Evolutionary conservation across 2,797 vertebrate species (phyloP), one percentile per base, ranked within the genome.

Genomic region (Myotis daubentonii): DNA sequence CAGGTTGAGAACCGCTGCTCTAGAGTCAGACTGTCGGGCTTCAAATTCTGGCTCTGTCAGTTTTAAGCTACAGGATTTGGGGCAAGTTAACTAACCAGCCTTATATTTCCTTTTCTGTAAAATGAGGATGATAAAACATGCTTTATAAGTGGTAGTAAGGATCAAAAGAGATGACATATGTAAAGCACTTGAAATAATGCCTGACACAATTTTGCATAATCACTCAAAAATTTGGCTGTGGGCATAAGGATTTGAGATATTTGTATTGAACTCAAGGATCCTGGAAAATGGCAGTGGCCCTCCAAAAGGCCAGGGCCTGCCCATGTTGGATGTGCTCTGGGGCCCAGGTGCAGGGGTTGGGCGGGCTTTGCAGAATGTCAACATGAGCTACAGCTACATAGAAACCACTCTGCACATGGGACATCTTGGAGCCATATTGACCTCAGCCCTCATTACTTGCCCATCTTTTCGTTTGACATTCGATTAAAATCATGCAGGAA

Each of bases 391-490:
- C 70, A 72, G 68, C 33, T 51, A n/a, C 72, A 57, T 16, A 53
- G 82, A 86, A 91, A 79, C 82, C 80, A 8, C 70, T 79, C 74
- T 80, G 57, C 85, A 25, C 5, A 65, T 53, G 86, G 87, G 87
- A n/a, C 47, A 49, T 71, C 79, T 93, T 53, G 5, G 65, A 93
- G 82, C 1, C 1, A 10, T 93, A 92, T 68, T 96, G 94, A 93
- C 81, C 66, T 80, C 33, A 75, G 57, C 70, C 90, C 65, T 95
- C 82, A 88, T 96, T 94, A 92, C 92, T 95, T 92, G 70, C 65
- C 65, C 93, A 94, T 93, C 70, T 96, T 96, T 97, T 96, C 30
- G 0, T 92, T 87, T 92, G 94, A 93, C 82, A 83, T 94, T 86
- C 1, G 1, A 96, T 96, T 96, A 96, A 96, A 96, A 94, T 76